phyloP scores from a whole-genome alignment of 2,797 vertebrate genomes.

The Syndactyla subalaris region DNA sequence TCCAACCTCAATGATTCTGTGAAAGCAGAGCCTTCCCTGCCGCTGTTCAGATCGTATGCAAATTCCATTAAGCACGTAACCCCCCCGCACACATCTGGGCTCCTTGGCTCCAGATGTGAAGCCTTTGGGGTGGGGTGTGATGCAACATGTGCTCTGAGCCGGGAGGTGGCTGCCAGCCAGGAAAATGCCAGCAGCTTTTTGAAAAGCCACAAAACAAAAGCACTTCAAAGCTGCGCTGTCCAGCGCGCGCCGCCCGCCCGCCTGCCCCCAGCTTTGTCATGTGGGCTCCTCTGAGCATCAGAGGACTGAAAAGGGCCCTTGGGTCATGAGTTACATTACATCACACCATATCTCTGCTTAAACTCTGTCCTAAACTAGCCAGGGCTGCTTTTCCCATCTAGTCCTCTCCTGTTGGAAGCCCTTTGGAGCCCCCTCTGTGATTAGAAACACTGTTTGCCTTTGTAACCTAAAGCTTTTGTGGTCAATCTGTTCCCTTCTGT shows the following conservation, averaged over 20 bases:
- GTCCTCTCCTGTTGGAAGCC: conserved; percentile 54
- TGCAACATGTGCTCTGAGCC: conserved; percentile 41
- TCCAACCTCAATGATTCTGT: background rate
- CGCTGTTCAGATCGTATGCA: background rate
- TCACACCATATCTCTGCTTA: conserved; percentile 56
- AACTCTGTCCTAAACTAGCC: conserved; percentile 41
- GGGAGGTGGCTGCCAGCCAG: conserved; percentile 45
- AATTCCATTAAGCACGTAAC: background rate
- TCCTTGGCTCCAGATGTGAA: conserved; percentile 51
- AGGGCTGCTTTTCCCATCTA: conserved; percentile 63
- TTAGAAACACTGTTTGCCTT: conserved; percentile 67
- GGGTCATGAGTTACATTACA: conserved; percentile 64
- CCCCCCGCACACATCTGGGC: conserved; percentile 16
- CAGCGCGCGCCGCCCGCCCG: conserved; percentile 12
- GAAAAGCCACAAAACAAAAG: conserved; percentile 37
- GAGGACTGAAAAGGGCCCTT: conserved; percentile 57
- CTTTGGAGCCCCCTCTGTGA: conserved; percentile 54
- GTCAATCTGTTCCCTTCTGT: conserved; percentile 54
- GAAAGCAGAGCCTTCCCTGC: background rate
- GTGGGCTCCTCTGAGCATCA: conserved; percentile 48
- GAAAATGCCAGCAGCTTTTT: conserved; percentile 53
- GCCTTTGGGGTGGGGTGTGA: conserved; percentile 21
- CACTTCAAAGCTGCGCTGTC: conserved; percentile 56
- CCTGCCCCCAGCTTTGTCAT: background rate
- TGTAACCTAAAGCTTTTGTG: conserved; percentile 71